Evolutionary conservation across 37 sponge, comb jelly and placozoan genomes (phyloP).

Genomic region (Chondrosia reniformis): DNA sequence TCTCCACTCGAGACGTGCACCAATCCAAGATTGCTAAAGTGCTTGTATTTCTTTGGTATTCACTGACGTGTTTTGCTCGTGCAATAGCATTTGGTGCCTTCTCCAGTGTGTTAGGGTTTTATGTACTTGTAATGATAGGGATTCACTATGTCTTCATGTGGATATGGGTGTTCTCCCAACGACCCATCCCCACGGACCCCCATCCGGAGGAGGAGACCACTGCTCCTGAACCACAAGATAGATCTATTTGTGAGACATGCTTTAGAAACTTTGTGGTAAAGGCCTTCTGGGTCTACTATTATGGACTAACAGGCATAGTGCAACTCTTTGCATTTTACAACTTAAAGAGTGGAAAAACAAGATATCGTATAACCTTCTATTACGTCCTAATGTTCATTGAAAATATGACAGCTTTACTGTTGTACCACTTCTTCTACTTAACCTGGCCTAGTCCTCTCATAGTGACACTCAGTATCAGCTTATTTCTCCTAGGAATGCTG

Average conservation of each 20-base stretch:
- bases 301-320: neutral
- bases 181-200: neutral
- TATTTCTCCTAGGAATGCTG: neutral
- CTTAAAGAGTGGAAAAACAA: conserved; percentile 2
- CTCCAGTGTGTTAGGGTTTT: neutral
- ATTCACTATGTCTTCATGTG: conserved; percentile 5
- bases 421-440: neutral
- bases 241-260: neutral
- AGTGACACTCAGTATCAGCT: neutral
- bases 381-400: neutral
- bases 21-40: neutral
- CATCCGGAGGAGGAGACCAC: neutral
- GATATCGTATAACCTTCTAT: neutral
- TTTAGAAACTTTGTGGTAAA: neutral
- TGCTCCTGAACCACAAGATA: neutral
- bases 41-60: neutral
- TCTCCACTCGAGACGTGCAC: neutral
- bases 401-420: neutral
- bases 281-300: conserved; percentile 8
- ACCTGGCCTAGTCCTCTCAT: conserved; percentile 13
- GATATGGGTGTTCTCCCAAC: conserved; percentile 6
- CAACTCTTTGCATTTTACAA: conserved; percentile 10
- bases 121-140: neutral
- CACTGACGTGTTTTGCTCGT: neutral
- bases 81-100: neutral